phyloP scores from a whole-genome alignment of 2,113 vertebrate species.

The Vicugna pacos region DNA sequence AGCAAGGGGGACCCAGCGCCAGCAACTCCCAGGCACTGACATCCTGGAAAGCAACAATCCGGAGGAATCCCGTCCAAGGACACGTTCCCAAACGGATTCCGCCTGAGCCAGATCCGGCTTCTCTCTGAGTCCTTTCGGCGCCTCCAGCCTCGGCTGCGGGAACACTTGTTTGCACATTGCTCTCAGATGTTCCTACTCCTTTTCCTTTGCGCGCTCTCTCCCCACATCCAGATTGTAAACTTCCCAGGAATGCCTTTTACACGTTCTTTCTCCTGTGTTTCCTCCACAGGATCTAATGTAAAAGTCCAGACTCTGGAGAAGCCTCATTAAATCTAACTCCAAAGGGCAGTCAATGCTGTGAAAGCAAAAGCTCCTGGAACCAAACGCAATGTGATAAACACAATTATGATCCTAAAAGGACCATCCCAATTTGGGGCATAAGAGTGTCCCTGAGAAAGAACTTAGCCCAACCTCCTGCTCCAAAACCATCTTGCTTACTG shows the following conservation, averaged over 20 bases:
- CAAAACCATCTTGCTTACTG: not conserved
- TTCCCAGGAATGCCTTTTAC: not conserved
- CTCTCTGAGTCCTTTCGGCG: not conserved
- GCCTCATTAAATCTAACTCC: constrained; percentile 29
- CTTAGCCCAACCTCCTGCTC: not conserved
- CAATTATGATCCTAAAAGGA: not conserved
- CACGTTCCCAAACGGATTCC: not conserved
- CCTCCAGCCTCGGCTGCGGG: accelerated
- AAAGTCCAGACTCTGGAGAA: constrained; percentile 15
- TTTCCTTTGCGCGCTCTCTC: not conserved
- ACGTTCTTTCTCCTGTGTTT: not conserved
- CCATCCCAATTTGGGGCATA: not conserved
- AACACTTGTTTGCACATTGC: not conserved
- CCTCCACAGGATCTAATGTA: not conserved
- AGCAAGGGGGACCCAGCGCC: not conserved
- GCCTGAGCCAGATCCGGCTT: not conserved
- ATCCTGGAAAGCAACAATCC: not conserved
- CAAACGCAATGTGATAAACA: constrained; percentile 21
- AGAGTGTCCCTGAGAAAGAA: not conserved
- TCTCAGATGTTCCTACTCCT: not conserved
- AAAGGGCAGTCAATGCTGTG: constrained; percentile 14
- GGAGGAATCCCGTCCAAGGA: not conserved
- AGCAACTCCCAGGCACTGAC: not conserved
- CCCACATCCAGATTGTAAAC: not conserved
- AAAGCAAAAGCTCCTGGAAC: constrained; percentile 19